A percentile compares a stretch with the other conserved stretches of the same genome.
These are phyloP conservation scores for Lucifuga dentata DNA, from an alignment of 2,113 vertebrate species.

Conservation along the genomic window DNA sequence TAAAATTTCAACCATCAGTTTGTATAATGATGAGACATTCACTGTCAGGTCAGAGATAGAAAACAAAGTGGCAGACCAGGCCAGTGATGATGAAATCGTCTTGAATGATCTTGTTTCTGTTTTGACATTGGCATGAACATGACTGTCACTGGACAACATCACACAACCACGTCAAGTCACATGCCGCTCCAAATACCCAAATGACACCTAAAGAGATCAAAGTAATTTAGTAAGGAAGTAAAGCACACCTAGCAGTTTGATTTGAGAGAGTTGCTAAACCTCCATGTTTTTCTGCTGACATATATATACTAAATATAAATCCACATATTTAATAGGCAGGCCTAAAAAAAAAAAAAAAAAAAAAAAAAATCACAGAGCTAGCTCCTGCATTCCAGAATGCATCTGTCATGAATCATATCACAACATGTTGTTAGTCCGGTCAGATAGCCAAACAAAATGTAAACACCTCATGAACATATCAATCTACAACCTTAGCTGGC, in stretches of 20 bases:
- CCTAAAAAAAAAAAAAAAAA: too few relatives aligned
- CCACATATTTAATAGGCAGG: slow-evolving; percentile 24
- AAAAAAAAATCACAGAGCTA: slow-evolving; percentile 37
- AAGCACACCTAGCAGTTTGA: slow-evolving; percentile 6
- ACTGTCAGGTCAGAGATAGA: background rate
- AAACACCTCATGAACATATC: slow-evolving; percentile 47
- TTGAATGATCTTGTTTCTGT: slow-evolving; percentile 44
- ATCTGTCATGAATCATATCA: slow-evolving; percentile 40
- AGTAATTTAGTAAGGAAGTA: background rate
- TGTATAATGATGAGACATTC: background rate
- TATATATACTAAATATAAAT: slow-evolving; percentile 13
- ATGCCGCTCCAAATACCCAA: slow-evolving; percentile 43
- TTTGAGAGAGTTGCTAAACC: slow-evolving; percentile 10
- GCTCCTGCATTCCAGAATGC: slow-evolving; percentile 24
- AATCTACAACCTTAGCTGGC: slow-evolving; percentile 13
- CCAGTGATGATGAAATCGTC: slow-evolving; percentile 44
- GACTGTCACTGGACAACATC: slow-evolving; percentile 40
- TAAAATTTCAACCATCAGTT: background rate
- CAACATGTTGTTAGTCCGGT: background rate
- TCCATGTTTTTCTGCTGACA: slow-evolving; percentile 14
- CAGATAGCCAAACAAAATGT: slow-evolving; percentile 50
- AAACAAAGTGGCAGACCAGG: slow-evolving; percentile 18
- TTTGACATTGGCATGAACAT: slow-evolving; percentile 54
- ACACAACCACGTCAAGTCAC: slow-evolving; percentile 38
- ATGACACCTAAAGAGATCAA: slow-evolving; percentile 28